Conservation (phyloP, 1,140 invertebrate genomes). For the Chrysopa pallens region DNA sequence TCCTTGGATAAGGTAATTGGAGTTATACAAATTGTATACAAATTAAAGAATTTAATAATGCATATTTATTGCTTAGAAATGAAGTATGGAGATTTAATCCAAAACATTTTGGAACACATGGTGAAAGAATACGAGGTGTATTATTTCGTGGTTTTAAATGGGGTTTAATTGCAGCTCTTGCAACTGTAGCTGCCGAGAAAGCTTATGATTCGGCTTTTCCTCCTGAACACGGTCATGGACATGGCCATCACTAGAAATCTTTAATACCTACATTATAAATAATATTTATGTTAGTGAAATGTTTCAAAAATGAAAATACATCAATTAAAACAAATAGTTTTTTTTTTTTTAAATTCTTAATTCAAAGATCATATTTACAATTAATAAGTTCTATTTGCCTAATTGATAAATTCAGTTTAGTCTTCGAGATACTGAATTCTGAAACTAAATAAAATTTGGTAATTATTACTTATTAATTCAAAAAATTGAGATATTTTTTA, state of each 20-base stretch:
- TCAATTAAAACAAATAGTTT: too few relatives aligned
- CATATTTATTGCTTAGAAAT: constrained; percentile 32
- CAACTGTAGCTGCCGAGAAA: constrained; percentile 35
- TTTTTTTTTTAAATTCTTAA: too few relatives aligned
- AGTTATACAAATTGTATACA: neutral
- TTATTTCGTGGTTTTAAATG: constrained; percentile 38
- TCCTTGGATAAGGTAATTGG: constrained; percentile 56
- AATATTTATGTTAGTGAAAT: too few relatives aligned
- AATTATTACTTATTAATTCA: too few relatives aligned
- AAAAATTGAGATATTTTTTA: too few relatives aligned
- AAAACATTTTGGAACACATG: constrained; percentile 26
- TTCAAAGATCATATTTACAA: too few relatives aligned
- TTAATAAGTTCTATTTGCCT: too few relatives aligned
- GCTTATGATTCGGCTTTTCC: constrained; percentile 28
- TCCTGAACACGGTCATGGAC: constrained; percentile 25
- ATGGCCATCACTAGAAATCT: constrained; percentile 15
- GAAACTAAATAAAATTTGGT: too few relatives aligned
- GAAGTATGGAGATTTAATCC: constrained; percentile 56
- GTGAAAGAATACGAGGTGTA: constrained; percentile 15
- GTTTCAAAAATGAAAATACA: too few relatives aligned
- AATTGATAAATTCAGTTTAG: too few relatives aligned
- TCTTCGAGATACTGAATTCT: too few relatives aligned
- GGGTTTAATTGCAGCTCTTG: constrained; percentile 39
- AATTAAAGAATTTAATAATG: neutral
- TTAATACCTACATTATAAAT: neutral